These are phyloP conservation scores for Enchytraeus crypticus DNA, from an alignment of 2,888 invertebrate genomes.

Conservation along the genomic window DNA sequence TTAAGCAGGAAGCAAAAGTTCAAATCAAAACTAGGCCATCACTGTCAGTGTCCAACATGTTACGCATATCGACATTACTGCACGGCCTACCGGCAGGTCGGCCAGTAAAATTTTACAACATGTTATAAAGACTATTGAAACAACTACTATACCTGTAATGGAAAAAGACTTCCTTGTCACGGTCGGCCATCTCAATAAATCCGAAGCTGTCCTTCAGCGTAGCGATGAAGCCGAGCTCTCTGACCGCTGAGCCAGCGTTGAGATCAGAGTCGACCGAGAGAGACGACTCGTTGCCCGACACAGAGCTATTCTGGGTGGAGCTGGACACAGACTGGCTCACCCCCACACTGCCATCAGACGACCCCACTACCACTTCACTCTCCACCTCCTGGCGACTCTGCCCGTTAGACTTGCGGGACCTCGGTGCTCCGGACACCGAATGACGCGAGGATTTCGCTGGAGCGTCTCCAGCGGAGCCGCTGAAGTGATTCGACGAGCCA, in stretches of 20 bases:
- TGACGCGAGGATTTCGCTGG: too few relatives aligned
- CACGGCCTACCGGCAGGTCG: too few relatives aligned
- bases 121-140: too few relatives aligned
- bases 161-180: slow-evolving; percentile 92
- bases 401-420: background rate
- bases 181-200: slow-evolving; percentile 88
- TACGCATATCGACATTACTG: too few relatives aligned
- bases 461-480: too few relatives aligned
- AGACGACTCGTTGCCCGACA: background rate
- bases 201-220: slow-evolving; percentile 94
- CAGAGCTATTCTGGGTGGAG: background rate
- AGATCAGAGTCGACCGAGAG: background rate
- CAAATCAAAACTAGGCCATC: too few relatives aligned
- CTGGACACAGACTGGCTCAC: background rate
- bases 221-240: slow-evolving; percentile 65
- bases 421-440: background rate
- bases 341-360: background rate
- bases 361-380: too few relatives aligned
- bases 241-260: background rate
- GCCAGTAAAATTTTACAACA: too few relatives aligned
- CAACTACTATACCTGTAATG: slow-evolving; percentile 62
- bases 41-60: too few relatives aligned
- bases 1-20: too few relatives aligned
- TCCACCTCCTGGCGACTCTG: background rate
- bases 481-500: background rate